Evolutionary conservation across 1,140 invertebrate genomes (phyloP), one percentile per base, ranked within the genome.

Genomic region (Drosophila funebris): DNA sequence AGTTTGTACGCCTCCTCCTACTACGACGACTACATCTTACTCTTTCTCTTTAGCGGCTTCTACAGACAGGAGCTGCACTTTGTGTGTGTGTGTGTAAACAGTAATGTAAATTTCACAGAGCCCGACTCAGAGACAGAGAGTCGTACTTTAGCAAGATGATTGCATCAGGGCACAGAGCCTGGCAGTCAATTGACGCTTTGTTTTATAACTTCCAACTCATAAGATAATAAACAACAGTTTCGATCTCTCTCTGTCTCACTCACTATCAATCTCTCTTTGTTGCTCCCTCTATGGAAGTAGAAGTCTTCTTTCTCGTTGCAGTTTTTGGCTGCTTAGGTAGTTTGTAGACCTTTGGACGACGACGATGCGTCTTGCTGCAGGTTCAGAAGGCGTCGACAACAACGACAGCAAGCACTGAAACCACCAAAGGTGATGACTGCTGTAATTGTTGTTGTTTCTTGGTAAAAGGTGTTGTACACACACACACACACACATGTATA

Each of bases 371-470:
- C 48, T 52, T 20, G 56, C 36, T 63, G 63, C 67, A 81, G 82
- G 82, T 85, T 85, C 82, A 85, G 53, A 85, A 77, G 82, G 82
- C 82, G 82, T 83, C 82, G 82, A 77, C 82, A 68, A 48, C 36
- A 62, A 43, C 29, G 46, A 36, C 33, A 52, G 57, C 31, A 64
- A 63, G 53, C 66, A 74, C 64, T 81, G 70, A 87, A 85, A 87
- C 82, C 82, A 87, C 82, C 82, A 85, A 85, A 85, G 82, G 82
- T 85, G 82, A 82, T 85, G 82, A 85, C 82, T 85, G 82, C 82
- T 87, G 82, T 85, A 85, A 85, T 85, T 78, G 82, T 87, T 84
- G 80, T 84, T 85, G 73, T 85, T 85, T 85, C 82, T 85, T 78
- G 78, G 82, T 85, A 85, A 85, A 87, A 85, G 82, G 82, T 85